These are phyloP conservation scores for Trissolcus brochymenae DNA, from an alignment of 2,888 invertebrate genomes.

Conservation along the genomic window DNA sequence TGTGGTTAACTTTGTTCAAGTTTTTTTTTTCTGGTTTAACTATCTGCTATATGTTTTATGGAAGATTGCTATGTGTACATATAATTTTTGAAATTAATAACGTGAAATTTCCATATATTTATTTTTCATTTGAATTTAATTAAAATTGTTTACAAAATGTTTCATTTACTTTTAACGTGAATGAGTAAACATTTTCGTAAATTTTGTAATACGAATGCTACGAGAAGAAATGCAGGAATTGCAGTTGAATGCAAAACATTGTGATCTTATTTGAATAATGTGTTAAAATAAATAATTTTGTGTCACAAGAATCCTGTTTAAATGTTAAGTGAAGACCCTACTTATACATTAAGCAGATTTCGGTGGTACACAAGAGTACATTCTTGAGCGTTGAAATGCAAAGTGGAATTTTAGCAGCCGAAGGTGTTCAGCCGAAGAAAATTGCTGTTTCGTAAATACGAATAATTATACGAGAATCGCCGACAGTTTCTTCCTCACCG, in stretches of 20 bases:
- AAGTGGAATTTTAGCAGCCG: slow-evolving; percentile 10
- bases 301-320: slow-evolving; percentile 1
- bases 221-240: no score
- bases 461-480: slow-evolving; percentile 21
- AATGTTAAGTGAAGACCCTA: slow-evolving; percentile 6
- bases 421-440: slow-evolving; percentile 14
- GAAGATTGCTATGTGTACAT: no score
- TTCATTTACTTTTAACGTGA: no score
- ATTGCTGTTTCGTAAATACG: slow-evolving; percentile 11
- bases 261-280: no score
- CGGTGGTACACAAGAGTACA: slow-evolving; percentile 3
- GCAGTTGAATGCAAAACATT: no score
- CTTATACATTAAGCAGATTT: slow-evolving; percentile 14
- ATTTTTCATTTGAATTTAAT: no score
- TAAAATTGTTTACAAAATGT: no score
- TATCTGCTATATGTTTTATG: no score
- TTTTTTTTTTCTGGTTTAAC: slow-evolving; percentile 40
- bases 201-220: no score
- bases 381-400: slow-evolving; percentile 17
- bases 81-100: no score
- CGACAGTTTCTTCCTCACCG: slow-evolving; percentile 3
- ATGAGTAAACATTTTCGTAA: no score
- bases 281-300: not conserved
- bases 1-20: slow-evolving; percentile 57
- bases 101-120: no score